These are phyloP conservation scores for Ellobium chinense DNA, from an alignment of 2,888 invertebrate genomes.

Conservation along the genomic window DNA sequence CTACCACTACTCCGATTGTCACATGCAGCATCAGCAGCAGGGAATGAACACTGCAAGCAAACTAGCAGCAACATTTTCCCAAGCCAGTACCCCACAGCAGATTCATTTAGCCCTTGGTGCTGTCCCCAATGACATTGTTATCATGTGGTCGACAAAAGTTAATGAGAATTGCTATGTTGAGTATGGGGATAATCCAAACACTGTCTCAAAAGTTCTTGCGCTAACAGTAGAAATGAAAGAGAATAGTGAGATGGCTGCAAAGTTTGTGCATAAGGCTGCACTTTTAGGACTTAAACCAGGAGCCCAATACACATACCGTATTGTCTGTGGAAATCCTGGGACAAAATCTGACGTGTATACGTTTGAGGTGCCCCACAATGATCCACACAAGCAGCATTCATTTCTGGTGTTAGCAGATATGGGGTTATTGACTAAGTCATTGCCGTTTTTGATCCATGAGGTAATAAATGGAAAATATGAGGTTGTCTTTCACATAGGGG, in stretches of 20 bases:
- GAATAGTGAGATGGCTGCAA: slow-evolving; percentile 59
- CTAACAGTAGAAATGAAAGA: slow-evolving; percentile 55
- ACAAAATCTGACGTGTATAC: slow-evolving; percentile 66
- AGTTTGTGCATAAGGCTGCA: slow-evolving; percentile 64
- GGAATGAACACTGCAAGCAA: neutral
- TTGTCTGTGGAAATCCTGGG: slow-evolving; percentile 54
- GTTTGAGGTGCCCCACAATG: slow-evolving; percentile 68
- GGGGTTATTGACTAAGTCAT: slow-evolving; percentile 61
- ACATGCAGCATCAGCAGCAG: too few species aligned
- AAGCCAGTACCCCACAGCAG: slow-evolving; percentile 56
- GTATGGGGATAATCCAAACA: slow-evolving; percentile 55
- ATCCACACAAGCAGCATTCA: slow-evolving; percentile 61
- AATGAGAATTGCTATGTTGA: slow-evolving; percentile 59
- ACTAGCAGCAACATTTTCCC: neutral
- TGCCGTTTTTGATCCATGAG: slow-evolving; percentile 66
- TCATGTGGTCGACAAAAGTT: slow-evolving; percentile 66
- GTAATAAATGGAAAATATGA: slow-evolving; percentile 62
- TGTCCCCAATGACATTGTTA: slow-evolving; percentile 55
- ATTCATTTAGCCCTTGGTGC: slow-evolving; percentile 68
- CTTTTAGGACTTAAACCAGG: slow-evolving; percentile 58
- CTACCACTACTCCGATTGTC: too few species aligned
- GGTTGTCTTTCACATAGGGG: slow-evolving; percentile 73
- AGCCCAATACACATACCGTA: slow-evolving; percentile 62
- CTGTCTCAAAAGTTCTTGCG: slow-evolving; percentile 49
- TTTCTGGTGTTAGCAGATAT: slow-evolving; percentile 76